phyloP scores from a whole-genome alignment of 2,113 vertebrate species.

The Pholis gunnellus region DNA sequence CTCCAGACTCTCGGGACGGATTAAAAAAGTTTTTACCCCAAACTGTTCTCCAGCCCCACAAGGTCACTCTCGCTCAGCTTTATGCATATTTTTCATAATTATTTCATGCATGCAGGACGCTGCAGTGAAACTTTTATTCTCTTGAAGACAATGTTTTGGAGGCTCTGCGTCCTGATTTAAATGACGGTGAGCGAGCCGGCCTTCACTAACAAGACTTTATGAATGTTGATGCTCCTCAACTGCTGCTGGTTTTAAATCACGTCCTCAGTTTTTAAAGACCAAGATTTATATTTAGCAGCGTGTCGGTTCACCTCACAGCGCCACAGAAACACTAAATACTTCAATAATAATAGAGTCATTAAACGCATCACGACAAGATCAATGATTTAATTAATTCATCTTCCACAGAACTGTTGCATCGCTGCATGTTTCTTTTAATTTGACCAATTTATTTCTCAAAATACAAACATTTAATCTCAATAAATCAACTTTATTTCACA shows the following conservation, averaged over 20 bases:
- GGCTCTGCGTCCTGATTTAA: slow-evolving; percentile 3
- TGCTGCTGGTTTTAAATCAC: slow-evolving; percentile 9
- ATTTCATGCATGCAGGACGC: slow-evolving; percentile 3
- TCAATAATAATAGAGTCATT: background rate
- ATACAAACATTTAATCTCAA: no score
- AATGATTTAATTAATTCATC: background rate
- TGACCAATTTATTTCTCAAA: no score
- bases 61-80: slow-evolving; percentile 3
- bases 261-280: background rate
- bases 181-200: slow-evolving; percentile 37
- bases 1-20: background rate
- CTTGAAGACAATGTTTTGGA: background rate
- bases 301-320: background rate
- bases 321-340: background rate
- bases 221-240: slow-evolving; percentile 24
- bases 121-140: background rate
- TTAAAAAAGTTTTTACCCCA: background rate
- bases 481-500: no score
- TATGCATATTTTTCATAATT: background rate
- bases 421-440: background rate
- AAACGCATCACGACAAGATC: background rate
- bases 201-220: background rate
- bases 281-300: background rate
- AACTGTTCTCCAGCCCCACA: background rate
- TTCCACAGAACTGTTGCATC: background rate